Evolutionary conservation across 2,888 invertebrate species (phyloP).

Genomic region (Lamellibrachia columna): DNA sequence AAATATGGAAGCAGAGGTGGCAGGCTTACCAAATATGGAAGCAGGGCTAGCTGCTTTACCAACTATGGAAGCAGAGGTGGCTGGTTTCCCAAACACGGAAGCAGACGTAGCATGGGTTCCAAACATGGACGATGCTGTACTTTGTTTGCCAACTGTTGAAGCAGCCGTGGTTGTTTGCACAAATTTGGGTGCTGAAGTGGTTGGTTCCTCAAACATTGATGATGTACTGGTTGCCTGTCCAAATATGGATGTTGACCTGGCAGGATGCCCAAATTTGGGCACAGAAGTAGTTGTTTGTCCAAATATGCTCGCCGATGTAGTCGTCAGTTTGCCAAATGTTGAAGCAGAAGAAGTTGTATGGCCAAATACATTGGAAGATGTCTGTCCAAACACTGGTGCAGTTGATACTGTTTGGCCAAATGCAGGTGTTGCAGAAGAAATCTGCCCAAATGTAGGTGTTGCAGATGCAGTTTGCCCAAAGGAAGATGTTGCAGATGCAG

Average conservation of each 20-base stretch:
- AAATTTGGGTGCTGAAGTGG: neutral
- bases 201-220: conserved; percentile 21
- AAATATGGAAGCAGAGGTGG: neutral
- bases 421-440: neutral
- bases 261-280: neutral
- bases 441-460: neutral
- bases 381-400: neutral
- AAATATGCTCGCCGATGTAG: neutral
- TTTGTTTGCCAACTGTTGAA: neutral
- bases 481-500: neutral
- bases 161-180: neutral
- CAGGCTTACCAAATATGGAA: conserved; percentile 9
- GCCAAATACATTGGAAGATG: neutral
- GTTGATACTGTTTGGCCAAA: neutral
- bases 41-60: neutral
- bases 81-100: conserved; percentile 19
- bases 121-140: conserved; percentile 17
- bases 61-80: conserved; percentile 13
- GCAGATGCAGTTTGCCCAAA: conserved; percentile 9
- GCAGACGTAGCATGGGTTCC: neutral
- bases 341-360: neutral
- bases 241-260: neutral
- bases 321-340: neutral
- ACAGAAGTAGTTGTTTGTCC: conserved; percentile 7
- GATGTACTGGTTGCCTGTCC: conserved; percentile 13